A percentile compares a stretch with the other conserved stretches of the same genome.
phyloP scores from a whole-genome alignment of 1,140 invertebrate genomes.

The Nymphalis io region DNA sequence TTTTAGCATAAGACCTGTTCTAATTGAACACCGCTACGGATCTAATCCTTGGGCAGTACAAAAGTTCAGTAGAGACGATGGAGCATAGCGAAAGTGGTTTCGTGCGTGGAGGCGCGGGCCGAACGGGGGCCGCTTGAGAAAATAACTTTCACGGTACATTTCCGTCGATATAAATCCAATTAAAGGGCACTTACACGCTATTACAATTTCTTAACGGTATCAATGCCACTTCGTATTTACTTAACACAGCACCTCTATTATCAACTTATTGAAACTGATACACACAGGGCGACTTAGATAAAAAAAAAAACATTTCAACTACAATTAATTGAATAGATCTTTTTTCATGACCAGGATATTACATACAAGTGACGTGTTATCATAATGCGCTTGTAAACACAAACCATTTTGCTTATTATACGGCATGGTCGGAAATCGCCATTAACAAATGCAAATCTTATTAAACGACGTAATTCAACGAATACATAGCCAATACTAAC shows the following conservation, averaged over 20 bases:
- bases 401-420: neutral
- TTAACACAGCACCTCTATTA: neutral
- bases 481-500: constrained; percentile 3
- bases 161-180: constrained; percentile 47
- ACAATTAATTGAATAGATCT: neutral
- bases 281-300: neutral
- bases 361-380: neutral
- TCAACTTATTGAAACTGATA: constrained; percentile 1
- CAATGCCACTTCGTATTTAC: constrained; percentile 17
- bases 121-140: constrained; percentile 62
- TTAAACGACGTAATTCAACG: neutral
- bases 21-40: constrained; percentile 15
- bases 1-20: neutral
- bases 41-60: constrained; percentile 21
- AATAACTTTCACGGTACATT: constrained; percentile 74
- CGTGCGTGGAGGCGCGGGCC: constrained; percentile 53
- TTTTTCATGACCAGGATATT: neutral
- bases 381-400: neutral
- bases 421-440: neutral
- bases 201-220: constrained; percentile 24
- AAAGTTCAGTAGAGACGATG: constrained; percentile 30
- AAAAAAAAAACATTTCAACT: neutral
- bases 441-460: constrained; percentile 9
- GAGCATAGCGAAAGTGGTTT: constrained; percentile 68
- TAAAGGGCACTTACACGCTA: constrained; percentile 35